Evolutionary conservation across 1,140 invertebrate genomes (phyloP), one percentile per base, ranked within the genome.

Genomic region (Pachypeltis micranthus): DNA sequence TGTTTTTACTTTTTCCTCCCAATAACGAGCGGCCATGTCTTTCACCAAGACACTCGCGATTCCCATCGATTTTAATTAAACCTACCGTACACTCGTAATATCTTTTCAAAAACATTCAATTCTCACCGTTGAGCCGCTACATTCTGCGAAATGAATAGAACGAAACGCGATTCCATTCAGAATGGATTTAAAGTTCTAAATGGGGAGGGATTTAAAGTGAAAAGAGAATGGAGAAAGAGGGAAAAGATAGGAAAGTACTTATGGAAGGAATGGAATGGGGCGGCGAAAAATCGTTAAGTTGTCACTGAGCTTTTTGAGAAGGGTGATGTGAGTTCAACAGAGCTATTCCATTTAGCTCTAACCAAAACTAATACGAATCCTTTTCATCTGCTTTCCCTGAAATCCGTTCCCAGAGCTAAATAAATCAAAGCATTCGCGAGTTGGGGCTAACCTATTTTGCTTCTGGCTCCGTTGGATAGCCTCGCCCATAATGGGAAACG

Each of bases 271-370:
- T 16, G 47, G 19, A 21, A 21, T 7, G 47, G 21, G 47, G 47
- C 12, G 21, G 21, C 47, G 23, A 51, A 51, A 51, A 51, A 51
- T 51, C 47, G 47, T 51, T 51, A 51, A 51, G 47, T 51, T 51
- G 47, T 51, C 47, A 51, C 10, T 51, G 47, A 51, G 47, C 47
- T 51, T 51, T 51, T 51, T 51, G 47, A 51, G 47, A 21, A 10
- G 47, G 47, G 47, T 51, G 47, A 51, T 21, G 47, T 21, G 47
- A n/a, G 23, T 10, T 21, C 23, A 51, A 51, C 47, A 51, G 47
- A 10, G 47, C 47, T 51, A 51, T 51, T 51, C 47, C 47, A 51
- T 51, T 51, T 51, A 51, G 47, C 47, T 51, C 47, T 16, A 51
- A 10, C 47, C 47, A 51, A 21, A 51, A 51, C 47, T 51, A 51